Evolutionary conservation across 2,888 invertebrate species (phyloP).

Genomic region (Drosophila emarginata): DNA sequence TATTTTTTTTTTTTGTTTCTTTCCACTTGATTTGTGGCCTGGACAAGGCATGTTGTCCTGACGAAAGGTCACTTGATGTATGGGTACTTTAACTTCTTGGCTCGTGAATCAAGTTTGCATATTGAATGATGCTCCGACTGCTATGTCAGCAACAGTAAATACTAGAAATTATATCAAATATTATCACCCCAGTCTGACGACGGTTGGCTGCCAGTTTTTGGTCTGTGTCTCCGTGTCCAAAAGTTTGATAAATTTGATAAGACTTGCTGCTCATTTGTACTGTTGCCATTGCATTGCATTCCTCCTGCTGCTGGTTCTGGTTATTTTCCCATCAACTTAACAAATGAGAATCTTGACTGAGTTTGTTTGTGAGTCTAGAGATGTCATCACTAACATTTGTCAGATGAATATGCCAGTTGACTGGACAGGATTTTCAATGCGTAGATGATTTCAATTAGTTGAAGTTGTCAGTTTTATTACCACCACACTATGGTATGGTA

Average conservation of each 20-base stretch:
- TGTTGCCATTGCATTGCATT: constrained; percentile 39
- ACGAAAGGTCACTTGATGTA: constrained; percentile 62
- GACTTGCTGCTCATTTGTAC: constrained; percentile 53
- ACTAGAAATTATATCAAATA: constrained; percentile 44
- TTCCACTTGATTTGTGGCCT: constrained; percentile 55
- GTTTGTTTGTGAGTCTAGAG: constrained; percentile 7
- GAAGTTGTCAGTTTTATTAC: neutral
- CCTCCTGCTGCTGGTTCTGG: constrained; percentile 30
- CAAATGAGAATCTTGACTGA: constrained; percentile 20
- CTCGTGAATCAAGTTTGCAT: constrained; percentile 46
- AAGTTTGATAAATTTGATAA: constrained; percentile 48
- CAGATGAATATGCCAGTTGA: neutral
- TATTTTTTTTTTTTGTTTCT: constrained; percentile 25
- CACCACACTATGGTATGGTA: constrained; percentile 10
- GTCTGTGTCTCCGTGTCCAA: neutral
- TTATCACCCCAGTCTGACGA: constrained; percentile 41
- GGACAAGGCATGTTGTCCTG: constrained; percentile 37
- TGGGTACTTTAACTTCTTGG: constrained; percentile 46
- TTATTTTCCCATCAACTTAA: constrained; percentile 22
- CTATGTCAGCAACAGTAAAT: constrained; percentile 28
- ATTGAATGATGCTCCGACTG: constrained; percentile 25
- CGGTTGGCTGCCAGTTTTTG: constrained; percentile 8
- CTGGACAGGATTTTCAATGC: constrained; percentile 18
- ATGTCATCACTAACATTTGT: constrained; percentile 22
- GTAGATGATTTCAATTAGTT: constrained; percentile 60